Base-by-base conservation (phyloP, 1,140 invertebrate species). In the Drosophila tropicalis region DNA sequence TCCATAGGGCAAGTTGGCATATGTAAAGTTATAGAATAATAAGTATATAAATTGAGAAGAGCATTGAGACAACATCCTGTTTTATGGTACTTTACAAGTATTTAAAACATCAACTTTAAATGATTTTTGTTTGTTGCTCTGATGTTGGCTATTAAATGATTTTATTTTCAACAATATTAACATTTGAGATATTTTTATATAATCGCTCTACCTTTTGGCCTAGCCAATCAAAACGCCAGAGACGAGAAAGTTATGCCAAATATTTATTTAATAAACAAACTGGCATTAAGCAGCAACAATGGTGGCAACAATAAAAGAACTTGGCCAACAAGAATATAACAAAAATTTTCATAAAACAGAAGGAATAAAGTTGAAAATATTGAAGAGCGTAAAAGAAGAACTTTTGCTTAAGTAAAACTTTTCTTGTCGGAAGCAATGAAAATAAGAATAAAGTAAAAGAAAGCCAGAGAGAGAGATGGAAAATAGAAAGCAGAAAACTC, bases 251-350 rank as follows among this genome's bases (percentile, higher is more conserved):
- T 78, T 78, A 63, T 67, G 40, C 64, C 67, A 70, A 71, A 78
- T 78, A 78, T 78, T 78, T 78, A 78, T 78, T 78, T 78, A 75
- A 78, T 78, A 78, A 78, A 75, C 76, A 78, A 78, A 70, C 63
- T 64, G 55, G 61, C 76, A 71, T 78, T 78, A 78, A 71, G 65
- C 36, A 65, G 61, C 67, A 70, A 56, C 32, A 57, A 51, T 54
- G 68, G 13, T 17, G 29, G 51, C 62, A 57, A 47, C 36, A 70
- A 77, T 70, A 54, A 74, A 75, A 55, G 60, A 58, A 75, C 63
- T 75, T 78, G 63, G 12, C 56, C 51, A 9, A 60, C 15, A 78
- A 12, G 44, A 75, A 78, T 78, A 75, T 78, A 75, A 78, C 75
- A 78, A 71, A 70, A 77, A 51, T 51, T 12, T 51, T 19, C 34